Conservation (phyloP, 2,113 vertebrate species). For the human region DNA sequence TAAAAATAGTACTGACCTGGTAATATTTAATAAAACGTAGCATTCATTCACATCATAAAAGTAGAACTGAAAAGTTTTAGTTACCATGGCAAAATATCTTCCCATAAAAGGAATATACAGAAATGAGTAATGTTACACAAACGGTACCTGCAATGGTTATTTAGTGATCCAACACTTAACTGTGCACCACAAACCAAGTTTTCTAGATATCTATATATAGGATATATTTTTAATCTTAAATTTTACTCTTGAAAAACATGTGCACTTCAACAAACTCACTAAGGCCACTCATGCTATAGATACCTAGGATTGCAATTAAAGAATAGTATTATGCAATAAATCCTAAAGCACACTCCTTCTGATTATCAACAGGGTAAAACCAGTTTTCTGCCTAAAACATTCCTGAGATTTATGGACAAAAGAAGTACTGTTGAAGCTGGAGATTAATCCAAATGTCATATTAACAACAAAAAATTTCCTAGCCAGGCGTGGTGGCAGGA, state of each 20-base stretch:
- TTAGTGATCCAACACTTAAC: conserved; percentile 87
- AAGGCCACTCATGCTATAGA: conserved; percentile 91
- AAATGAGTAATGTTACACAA: conserved; percentile 81
- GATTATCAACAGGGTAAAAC: conserved; percentile 76
- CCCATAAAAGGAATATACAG: conserved; percentile 81
- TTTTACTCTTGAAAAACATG: conserved; percentile 85
- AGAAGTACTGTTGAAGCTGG: conserved; percentile 32
- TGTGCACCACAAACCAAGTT: conserved; percentile 87
- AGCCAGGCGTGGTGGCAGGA: not conserved
- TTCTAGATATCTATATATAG: conserved; percentile 88
- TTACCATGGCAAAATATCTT: conserved; percentile 86
- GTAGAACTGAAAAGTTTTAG: conserved; percentile 83
- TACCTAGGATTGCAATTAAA: conserved; percentile 82
- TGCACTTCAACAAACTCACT: conserved; percentile 89
- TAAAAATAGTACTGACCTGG: conserved; percentile 90
- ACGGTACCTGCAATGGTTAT: conserved; percentile 85
- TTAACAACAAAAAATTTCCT: not conserved
- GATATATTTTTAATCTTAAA: conserved; percentile 87
- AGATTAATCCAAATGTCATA: not conserved
- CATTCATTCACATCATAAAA: conserved; percentile 87
- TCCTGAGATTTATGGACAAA: conserved; percentile 86
- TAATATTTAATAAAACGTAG: conserved; percentile 87
- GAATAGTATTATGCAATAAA: conserved; percentile 71
- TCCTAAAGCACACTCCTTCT: conserved; percentile 75
- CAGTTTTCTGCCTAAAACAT: conserved; percentile 80